Evolutionary conservation across 2,113 vertebrate genomes (phyloP), one percentile per base, ranked within the genome.

Genomic region (Prunella fulvescens): DNA sequence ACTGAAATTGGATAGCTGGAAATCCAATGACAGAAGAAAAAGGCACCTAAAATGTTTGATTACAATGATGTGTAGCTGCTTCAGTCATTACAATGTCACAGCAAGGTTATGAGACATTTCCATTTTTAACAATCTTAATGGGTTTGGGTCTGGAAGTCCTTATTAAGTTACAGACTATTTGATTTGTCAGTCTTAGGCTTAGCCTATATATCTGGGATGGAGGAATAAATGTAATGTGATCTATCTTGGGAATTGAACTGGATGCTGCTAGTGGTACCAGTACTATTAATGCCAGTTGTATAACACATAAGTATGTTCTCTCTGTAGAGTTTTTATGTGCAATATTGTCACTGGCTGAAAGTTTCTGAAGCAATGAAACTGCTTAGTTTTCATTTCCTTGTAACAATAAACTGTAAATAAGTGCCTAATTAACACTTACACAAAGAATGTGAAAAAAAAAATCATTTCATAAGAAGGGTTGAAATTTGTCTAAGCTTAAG

Each of bases 41-140:
- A 88, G 16, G 11, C 31, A 67, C 18, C 42, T 74, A 56, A 78
- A 90, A 74, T 5, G 4, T 81, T 81, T 81, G 72, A 86, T 84
- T 78, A 20, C 31, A 33, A 13, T 53, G 39, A 58, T 40, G 9
- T 77, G 67, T 70, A 74, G 25, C 72, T 93, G 44, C 65, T 81
- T 79, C 18, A 81, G 61, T 35, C 72, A 47, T 81, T 88, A 35
- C 51, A 81, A 72, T 72, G 69, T 84, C 86, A 86, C 31, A 71
- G 65, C 47, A 96, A 92, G 44, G 65, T 74, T 86, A 67, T 39
- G 51, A 88, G 69, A 60, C 53, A 72, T 92, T 89, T 92, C 94
- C 65, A 91, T 92, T 93, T 95, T 86, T 95, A 94, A 91, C 88
- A 86, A 29, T 44, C 40, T 51, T 89, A 89, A 95, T 84, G 44